Conservation (phyloP, 53 echinoderm and acorn worm genomes). For the Hippasteria phrygiana region DNA sequence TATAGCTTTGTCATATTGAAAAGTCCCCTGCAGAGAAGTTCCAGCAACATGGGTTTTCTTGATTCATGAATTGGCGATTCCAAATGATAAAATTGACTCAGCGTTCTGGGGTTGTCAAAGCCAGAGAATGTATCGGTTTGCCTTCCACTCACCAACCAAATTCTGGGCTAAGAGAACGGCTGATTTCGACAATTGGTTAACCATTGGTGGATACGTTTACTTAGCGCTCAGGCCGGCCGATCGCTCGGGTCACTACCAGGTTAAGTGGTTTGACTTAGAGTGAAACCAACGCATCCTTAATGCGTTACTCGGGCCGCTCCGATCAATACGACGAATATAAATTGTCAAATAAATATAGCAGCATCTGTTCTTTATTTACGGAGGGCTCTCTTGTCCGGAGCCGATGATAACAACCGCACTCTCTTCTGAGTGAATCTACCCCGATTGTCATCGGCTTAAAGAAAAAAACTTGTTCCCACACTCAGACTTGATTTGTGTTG, state of each 20-base stretch:
- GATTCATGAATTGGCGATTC: background rate
- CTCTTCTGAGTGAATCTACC: background rate
- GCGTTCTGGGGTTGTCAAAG: background rate
- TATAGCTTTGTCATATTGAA: background rate
- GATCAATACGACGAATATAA: slow-evolving; percentile 26
- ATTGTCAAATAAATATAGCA: slow-evolving; percentile 29
- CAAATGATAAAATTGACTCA: background rate
- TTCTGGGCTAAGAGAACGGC: background rate
- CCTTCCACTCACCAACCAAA: background rate
- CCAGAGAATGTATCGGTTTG: background rate
- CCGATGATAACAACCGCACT: background rate
- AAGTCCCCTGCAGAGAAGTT: background rate
- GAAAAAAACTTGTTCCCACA: background rate
- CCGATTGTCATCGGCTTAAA: no score
- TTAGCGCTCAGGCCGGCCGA: background rate
- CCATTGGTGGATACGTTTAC: slow-evolving; percentile 5
- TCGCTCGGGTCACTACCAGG: slow-evolving; percentile 6
- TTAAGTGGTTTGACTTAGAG: slow-evolving; percentile 20
- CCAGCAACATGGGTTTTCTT: background rate
- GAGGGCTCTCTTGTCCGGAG: background rate
- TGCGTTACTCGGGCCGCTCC: background rate
- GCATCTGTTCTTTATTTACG: background rate
- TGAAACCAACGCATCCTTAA: background rate
- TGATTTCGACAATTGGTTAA: background rate
- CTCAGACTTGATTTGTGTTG: background rate